Evolutionary conservation across 1,140 invertebrate species (phyloP).

Genomic region (Euborellia annulipes): DNA sequence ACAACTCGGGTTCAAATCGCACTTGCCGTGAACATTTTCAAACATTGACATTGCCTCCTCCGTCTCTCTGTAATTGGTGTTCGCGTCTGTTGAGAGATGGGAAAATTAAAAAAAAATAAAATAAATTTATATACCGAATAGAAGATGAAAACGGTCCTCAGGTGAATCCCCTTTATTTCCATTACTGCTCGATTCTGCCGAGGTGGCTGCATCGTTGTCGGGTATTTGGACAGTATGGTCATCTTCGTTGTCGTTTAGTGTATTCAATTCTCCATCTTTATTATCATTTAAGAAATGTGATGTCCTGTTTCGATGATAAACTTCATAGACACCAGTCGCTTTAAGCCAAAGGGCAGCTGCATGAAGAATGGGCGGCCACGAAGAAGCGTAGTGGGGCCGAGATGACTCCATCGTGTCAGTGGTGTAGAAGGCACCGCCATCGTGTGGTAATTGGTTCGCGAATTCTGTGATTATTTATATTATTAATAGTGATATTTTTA

Average conservation of each 20-base stretch:
- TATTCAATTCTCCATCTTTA: slow-evolving; percentile 18
- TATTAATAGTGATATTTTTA: no score
- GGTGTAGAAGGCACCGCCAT: slow-evolving; percentile 93
- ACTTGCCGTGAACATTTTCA: no score
- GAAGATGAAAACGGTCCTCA: slow-evolving; percentile 66
- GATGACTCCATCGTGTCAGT: slow-evolving; percentile 89
- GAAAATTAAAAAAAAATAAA: no score
- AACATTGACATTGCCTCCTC: no score
- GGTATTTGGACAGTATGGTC: not conserved
- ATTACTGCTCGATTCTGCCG: no score
- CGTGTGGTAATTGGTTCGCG: slow-evolving; percentile 81
- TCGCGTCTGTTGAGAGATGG: no score
- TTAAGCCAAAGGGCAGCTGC: slow-evolving; percentile 81
- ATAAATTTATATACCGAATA: slow-evolving; percentile 52
- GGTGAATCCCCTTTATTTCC: slow-evolving; percentile 21
- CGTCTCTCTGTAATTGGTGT: no score
- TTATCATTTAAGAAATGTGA: slow-evolving; percentile 32
- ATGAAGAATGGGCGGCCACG: slow-evolving; percentile 90
- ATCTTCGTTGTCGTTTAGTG: not conserved
- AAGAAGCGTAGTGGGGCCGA: slow-evolving; percentile 72
- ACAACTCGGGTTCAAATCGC: no score
- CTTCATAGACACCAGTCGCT: slow-evolving; percentile 35
- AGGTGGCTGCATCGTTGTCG: slow-evolving; percentile 31
- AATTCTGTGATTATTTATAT: slow-evolving; percentile 75
- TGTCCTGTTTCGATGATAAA: slow-evolving; percentile 4